phyloP scores from a whole-genome alignment of 2,113 vertebrate genomes.

The Ondatra zibethicus region DNA sequence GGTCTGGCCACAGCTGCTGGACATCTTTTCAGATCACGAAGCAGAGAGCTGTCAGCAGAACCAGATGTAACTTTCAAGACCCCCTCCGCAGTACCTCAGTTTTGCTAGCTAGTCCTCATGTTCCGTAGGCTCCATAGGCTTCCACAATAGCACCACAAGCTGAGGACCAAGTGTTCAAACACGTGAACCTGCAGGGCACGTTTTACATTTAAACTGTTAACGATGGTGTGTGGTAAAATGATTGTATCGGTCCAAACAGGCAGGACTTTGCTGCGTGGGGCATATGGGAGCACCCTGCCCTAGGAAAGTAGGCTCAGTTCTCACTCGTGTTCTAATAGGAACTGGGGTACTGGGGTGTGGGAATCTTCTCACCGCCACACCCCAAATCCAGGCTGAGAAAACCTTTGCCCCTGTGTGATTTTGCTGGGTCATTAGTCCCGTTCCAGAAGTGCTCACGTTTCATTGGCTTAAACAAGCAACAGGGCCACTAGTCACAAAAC shows the following conservation, averaged over 20 bases:
- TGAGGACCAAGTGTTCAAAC: neutral
- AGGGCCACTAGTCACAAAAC: neutral
- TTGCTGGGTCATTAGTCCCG: neutral
- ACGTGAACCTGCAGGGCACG: neutral
- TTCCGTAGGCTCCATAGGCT: neutral
- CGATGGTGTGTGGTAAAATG: neutral
- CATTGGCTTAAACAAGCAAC: constrained; percentile 37
- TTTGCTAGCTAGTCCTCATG: neutral
- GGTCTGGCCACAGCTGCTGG: neutral
- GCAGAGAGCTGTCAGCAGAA: neutral
- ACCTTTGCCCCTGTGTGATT: neutral
- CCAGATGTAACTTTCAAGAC: neutral
- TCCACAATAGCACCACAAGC: neutral
- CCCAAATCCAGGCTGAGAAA: neutral
- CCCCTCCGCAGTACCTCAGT: neutral
- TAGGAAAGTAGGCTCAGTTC: neutral
- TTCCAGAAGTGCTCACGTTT: neutral
- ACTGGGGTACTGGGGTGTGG: neutral
- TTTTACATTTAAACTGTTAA: neutral
- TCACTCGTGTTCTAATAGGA: neutral
- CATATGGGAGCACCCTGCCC: neutral
- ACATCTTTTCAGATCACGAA: neutral
- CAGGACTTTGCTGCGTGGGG: neutral
- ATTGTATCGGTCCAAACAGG: neutral
- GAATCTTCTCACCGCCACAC: neutral